Conservation (phyloP, 2,797 vertebrate genomes). For the Todus mexicanus region DNA sequence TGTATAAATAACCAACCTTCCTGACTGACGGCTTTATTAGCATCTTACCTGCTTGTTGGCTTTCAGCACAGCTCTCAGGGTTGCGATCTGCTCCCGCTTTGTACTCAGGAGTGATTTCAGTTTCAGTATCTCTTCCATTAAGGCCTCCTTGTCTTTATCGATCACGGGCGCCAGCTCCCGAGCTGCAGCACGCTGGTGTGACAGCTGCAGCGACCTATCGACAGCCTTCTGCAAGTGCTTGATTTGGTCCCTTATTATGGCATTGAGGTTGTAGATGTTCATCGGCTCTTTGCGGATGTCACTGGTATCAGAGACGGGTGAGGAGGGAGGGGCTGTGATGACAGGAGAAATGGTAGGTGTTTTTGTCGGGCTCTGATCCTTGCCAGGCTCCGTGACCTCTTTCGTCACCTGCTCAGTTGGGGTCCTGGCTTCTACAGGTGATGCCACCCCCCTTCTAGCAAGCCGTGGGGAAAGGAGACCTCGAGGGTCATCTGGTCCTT, state of each 20-base stretch:
- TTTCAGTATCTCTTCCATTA: slow-evolving; percentile 97
- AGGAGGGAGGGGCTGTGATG: slow-evolving; percentile 82
- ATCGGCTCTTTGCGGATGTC: slow-evolving; percentile 97
- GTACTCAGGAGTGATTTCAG: slow-evolving; percentile 96
- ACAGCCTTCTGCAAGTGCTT: slow-evolving; percentile 97
- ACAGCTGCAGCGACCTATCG: slow-evolving; percentile 93
- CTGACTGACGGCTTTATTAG: background rate
- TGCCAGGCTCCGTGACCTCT: slow-evolving; percentile 74
- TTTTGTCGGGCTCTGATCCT: slow-evolving; percentile 84
- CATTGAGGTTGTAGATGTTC: slow-evolving; percentile 99
- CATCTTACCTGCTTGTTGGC: slow-evolving; percentile 94
- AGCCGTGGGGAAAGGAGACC: slow-evolving; percentile 90
- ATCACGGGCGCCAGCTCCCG: slow-evolving; percentile 90
- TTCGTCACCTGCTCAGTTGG: slow-evolving; percentile 84
- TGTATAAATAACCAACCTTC: background rate
- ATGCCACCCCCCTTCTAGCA: slow-evolving; percentile 84
- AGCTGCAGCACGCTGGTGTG: slow-evolving; percentile 91
- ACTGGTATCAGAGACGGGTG: slow-evolving; percentile 83
- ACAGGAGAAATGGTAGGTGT: slow-evolving; percentile 81
- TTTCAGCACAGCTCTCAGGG: slow-evolving; percentile 92
- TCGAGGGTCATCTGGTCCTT: slow-evolving; percentile 90
- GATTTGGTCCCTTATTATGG: slow-evolving; percentile 98
- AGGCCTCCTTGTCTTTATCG: slow-evolving; percentile 95
- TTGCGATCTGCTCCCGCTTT: slow-evolving; percentile 97
- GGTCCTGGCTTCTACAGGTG: slow-evolving; percentile 77